These are phyloP conservation scores for Eupeodes luniger DNA, from an alignment of 2,888 invertebrate species.

Conservation along the genomic window DNA sequence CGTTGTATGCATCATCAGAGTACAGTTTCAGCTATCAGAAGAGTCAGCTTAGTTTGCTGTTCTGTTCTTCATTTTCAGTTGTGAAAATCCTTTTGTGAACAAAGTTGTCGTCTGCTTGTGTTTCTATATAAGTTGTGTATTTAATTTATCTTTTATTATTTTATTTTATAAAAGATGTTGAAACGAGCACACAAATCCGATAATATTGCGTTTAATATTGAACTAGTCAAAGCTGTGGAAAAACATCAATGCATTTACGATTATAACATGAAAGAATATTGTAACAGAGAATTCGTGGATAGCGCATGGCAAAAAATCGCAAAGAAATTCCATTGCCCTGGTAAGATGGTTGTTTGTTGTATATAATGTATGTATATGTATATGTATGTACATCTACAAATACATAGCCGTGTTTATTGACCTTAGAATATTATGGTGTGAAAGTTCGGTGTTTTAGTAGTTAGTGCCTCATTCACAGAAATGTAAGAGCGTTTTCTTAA, in stretches of 20 bases:
- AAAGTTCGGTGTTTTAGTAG: too few relatives aligned
- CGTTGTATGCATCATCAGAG: background rate
- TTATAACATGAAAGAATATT: slow-evolving; percentile 7
- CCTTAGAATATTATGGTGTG: too few relatives aligned
- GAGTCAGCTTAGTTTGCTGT: background rate
- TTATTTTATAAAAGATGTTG: background rate
- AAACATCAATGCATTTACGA: slow-evolving; percentile 22
- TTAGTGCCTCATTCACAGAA: too few relatives aligned
- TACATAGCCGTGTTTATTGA: too few relatives aligned
- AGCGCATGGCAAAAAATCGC: background rate
- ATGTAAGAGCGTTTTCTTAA: too few relatives aligned
- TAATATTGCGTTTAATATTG: slow-evolving; percentile 21
- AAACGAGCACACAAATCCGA: background rate
- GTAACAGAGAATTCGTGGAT: slow-evolving; percentile 1
- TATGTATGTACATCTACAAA: too few relatives aligned
- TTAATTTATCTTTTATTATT: background rate
- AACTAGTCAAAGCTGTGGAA: slow-evolving; percentile 23
- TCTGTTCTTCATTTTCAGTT: background rate
- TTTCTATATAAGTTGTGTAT: background rate
- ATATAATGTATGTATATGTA: background rate
- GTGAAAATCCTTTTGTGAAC: background rate
- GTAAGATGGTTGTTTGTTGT: background rate
- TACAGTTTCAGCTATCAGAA: slow-evolving; percentile 6
- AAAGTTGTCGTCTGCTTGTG: background rate
- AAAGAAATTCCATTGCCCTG: background rate